Conservation (phyloP, 2,888 invertebrate genomes). For the Seira ritae region DNA sequence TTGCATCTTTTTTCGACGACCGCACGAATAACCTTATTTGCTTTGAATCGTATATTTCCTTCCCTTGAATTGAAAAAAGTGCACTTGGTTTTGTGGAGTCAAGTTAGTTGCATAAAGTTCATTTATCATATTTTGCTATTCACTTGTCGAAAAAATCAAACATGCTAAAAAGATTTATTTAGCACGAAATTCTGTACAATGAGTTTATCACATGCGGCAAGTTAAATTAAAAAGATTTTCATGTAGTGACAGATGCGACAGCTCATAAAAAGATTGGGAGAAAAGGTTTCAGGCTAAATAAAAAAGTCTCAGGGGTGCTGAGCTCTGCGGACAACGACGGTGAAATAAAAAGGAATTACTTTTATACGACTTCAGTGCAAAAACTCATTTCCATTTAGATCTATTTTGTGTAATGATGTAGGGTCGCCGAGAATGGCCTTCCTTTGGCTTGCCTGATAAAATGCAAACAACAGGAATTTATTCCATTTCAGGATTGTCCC, state of each 20-base stretch:
- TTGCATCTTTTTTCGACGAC: not conserved
- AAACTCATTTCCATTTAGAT: conserved; percentile 1
- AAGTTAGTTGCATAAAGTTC: conserved; percentile 4
- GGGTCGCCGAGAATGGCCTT: not conserved
- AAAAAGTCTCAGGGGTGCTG: conserved; percentile 1
- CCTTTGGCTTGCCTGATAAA: not conserved
- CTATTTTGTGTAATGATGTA: conserved; percentile 5
- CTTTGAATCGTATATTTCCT: not conserved
- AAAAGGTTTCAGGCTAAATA: conserved; percentile 2
- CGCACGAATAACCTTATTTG: not conserved
- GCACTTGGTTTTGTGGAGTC: not conserved
- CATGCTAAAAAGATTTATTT: not conserved
- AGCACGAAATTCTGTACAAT: not conserved
- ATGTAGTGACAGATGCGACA: conserved; percentile 12
- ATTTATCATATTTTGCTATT: not conserved
- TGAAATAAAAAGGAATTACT: not conserved
- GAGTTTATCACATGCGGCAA: conserved; percentile 4
- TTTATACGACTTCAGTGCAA: not conserved
- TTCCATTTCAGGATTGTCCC: conserved; percentile 11
- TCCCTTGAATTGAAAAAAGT: conserved; percentile 7
- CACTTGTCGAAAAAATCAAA: not conserved
- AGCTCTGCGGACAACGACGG: not conserved
- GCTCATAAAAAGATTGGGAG: conserved; percentile 7
- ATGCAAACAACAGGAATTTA: not conserved
- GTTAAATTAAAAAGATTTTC: not conserved